Evolutionary conservation across 2,113 vertebrate genomes (phyloP), one percentile per base, ranked within the genome.

Genomic region (Phalacrocorax pelagicus): DNA sequence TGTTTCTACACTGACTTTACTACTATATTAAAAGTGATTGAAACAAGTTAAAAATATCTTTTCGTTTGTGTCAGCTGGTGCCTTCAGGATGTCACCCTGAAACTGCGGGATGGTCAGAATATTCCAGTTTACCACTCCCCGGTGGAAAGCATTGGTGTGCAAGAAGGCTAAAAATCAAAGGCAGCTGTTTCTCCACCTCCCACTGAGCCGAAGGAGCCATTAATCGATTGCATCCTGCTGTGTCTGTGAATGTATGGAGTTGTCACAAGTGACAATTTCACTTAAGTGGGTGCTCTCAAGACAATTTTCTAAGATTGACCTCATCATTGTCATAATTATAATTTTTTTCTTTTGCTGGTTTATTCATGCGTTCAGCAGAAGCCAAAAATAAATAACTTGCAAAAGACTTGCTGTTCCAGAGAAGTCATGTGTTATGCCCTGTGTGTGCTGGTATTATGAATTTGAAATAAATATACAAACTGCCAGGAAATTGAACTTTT

Each of bases 31-130:
- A 51, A 42, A 13, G 23, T 6, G 15, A 74, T 42, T 20, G n/a
- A 83, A 85, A 57, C 13, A 52, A 63, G 21, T 80, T 59, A 51
- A 79, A 92, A 80, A 61, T 14, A 63, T 67, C 38, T 82, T 94
- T 66, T 78, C 82, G 1, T 89, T 80, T 96, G 10, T 69, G 32
- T 86, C 93, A 99, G 99, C 79, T 99, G 98, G 98, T 66, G 78
- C 47, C 97, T 99, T 73, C 96, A 96, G 81, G 97, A 98, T 63
- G 98, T 98, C 69, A 88, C 98, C 61, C 93, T 99, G 90, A 94
- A 98, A 71, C 97, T 98, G 47, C 77, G 4, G 55, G 97, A 97
- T 38, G 98, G 98, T 6, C 97, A 95, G 81, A 95, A 32, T 61
- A 97, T 99, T 77, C 81, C 97, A 0, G 18, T 99, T 65, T 98